These are phyloP conservation scores for Folsomia candida DNA, from an alignment of 2,888 invertebrate genomes.

Conservation along the genomic window DNA sequence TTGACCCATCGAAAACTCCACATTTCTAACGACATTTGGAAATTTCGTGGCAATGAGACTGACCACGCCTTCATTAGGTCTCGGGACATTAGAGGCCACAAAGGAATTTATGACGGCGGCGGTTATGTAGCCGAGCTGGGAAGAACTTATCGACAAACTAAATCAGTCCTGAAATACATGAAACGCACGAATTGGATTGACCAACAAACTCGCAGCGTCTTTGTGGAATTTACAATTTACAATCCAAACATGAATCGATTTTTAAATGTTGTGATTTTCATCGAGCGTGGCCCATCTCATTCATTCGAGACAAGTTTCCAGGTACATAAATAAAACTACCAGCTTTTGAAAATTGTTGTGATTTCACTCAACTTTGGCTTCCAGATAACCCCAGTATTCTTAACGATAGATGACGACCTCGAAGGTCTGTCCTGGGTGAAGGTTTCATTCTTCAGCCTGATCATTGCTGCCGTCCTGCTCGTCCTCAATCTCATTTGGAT, in stretches of 20 bases:
- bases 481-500: background rate
- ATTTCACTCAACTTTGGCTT: background rate
- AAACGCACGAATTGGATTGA: slow-evolving; percentile 34
- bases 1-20: background rate
- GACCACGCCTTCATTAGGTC: slow-evolving; percentile 1
- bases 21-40: slow-evolving; percentile 38
- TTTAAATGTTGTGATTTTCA: slow-evolving; percentile 29
- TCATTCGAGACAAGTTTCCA: slow-evolving; percentile 19
- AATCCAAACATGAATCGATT: slow-evolving; percentile 39
- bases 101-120: slow-evolving; percentile 36
- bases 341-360: no score
- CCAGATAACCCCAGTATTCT: slow-evolving; percentile 30
- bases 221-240: slow-evolving; percentile 33
- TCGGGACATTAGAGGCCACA: slow-evolving; percentile 13
- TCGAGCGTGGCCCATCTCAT: slow-evolving; percentile 31
- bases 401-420: slow-evolving; percentile 22
- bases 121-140: slow-evolving; percentile 40
- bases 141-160: slow-evolving; percentile 18
- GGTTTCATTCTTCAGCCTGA: background rate
- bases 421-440: slow-evolving; percentile 10
- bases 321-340: slow-evolving; percentile 10
- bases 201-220: slow-evolving; percentile 33
- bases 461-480: background rate
- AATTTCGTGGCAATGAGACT: slow-evolving; percentile 7
- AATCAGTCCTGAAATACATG: slow-evolving; percentile 27